Base-by-base conservation (phyloP, 1,140 invertebrate species). In the Anoplolepis gracilipes region DNA sequence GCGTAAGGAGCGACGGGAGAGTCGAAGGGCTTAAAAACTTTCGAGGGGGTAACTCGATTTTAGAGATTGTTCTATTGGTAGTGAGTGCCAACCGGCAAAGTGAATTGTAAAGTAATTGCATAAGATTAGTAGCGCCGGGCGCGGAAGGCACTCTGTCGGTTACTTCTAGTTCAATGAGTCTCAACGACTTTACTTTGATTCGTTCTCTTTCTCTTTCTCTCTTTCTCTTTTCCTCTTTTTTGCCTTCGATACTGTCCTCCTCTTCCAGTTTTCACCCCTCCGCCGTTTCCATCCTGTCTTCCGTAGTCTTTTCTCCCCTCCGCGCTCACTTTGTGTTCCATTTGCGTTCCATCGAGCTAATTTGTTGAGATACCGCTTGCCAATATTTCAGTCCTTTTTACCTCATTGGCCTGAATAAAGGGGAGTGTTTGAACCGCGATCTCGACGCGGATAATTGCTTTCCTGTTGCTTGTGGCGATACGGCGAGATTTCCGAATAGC, bases 31-130 rank as follows among this genome's bases (percentile, higher is more conserved):
- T 67, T 81, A 81, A 87, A 87, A 90, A 90, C 79, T 89, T 90
- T 87, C 90, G 85, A 85, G 87, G 86, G 65, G 90, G 87, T 94
- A 94, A 94, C 92, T 94, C 91, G 89, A 94, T 94, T 94, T 91
- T 69, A 90, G 87, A 92, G 92, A 92, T 92, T 93, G 91, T 93
- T 93, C 92, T 92, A 93, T 93, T 90, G 92, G 88, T 92, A 90
- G 91, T 92, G 91, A 93, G 93, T 94, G 93, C 91, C 91, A 94
- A 92, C 89, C 91, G 91, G 90, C 87, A 94, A 93, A 95, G 94
- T 95, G 94, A 95, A 95, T 95, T 94, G 92, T 94, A 92, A 94
- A 94, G 94, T 95, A 95, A 95, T 95, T 95, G 94, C 94, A 94
- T 94, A 94, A 95, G 92, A 95, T 95, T 95, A 95, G 93, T 93